Evolutionary conservation across 2,797 vertebrate species (phyloP).

Genomic region (Garrulus glandarius): DNA sequence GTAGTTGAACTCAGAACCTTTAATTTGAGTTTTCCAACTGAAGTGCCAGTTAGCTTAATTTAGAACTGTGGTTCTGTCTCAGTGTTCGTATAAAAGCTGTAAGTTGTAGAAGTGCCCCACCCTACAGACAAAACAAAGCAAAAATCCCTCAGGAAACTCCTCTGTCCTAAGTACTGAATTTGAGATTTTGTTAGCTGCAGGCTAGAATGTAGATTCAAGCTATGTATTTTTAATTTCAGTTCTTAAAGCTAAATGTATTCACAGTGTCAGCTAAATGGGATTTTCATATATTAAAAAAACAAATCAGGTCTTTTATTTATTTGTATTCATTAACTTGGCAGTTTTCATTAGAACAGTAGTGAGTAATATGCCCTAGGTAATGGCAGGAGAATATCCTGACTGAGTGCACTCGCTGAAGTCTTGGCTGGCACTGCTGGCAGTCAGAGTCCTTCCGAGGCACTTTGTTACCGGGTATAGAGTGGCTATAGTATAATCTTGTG

Average conservation of each 20-base stretch:
- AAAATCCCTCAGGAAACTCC: constrained; percentile 19
- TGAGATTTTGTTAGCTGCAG: background rate
- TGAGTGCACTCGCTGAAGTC: background rate
- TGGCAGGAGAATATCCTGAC: background rate
- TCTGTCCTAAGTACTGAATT: constrained; percentile 68
- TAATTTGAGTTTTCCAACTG: constrained; percentile 27
- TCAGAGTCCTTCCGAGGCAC: background rate
- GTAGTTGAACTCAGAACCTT: background rate
- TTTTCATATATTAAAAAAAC: background rate
- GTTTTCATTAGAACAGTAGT: background rate
- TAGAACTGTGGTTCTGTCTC: background rate
- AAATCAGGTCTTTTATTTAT: background rate
- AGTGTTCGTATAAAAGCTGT: constrained; percentile 1
- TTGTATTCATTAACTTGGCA: background rate
- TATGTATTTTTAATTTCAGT: background rate
- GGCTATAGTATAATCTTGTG: background rate
- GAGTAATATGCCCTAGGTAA: background rate
- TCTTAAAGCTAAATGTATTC: background rate
- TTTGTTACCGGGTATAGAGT: background rate
- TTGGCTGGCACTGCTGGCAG: background rate
- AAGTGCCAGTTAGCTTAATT: background rate
- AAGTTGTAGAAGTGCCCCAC: background rate
- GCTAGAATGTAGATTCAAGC: background rate
- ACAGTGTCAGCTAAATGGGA: background rate
- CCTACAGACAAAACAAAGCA: constrained; percentile 4